Evolutionary conservation across 1,140 invertebrate species (phyloP).

Genomic region (Pygmarrhopalites habei): DNA sequence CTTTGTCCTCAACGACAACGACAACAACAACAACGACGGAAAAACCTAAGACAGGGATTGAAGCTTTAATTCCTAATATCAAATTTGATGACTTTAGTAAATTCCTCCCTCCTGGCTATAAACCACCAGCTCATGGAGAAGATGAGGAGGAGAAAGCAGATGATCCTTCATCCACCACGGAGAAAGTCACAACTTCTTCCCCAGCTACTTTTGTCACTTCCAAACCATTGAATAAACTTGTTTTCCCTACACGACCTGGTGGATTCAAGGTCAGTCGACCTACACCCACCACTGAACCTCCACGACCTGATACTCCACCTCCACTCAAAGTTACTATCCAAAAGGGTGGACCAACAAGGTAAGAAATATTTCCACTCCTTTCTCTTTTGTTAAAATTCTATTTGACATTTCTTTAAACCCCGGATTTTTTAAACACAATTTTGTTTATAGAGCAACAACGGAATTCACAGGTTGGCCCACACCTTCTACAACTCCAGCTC

Average conservation of each 20-base stretch:
- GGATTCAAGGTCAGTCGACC: constrained; percentile 51
- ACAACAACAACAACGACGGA: constrained; percentile 17
- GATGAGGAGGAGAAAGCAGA: too few species aligned
- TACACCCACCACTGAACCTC: constrained; percentile 54
- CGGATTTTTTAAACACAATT: neutral
- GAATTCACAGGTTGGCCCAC: constrained; percentile 84
- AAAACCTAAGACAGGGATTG: neutral
- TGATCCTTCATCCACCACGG: constrained; percentile 39
- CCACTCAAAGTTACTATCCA: constrained; percentile 44
- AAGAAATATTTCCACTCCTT: constrained; percentile 25
- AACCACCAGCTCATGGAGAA: too few species aligned
- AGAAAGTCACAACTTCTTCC: constrained; percentile 42
- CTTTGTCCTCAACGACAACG: neutral
- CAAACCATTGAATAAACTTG: constrained; percentile 45
- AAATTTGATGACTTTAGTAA: constrained; percentile 53
- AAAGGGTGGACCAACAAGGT: constrained; percentile 73
- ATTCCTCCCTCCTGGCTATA: constrained; percentile 57
- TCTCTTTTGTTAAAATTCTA: constrained; percentile 33
- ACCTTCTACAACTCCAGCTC: constrained; percentile 66
- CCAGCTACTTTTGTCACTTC: constrained; percentile 36
- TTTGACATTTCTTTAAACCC: constrained; percentile 3
- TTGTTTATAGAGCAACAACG: constrained; percentile 60
- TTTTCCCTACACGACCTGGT: constrained; percentile 70
- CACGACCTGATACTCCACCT: constrained; percentile 40
- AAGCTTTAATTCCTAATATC: constrained; percentile 39